Evolutionary conservation across 2,797 vertebrate genomes (phyloP).

Genomic region (Cyclopterus lumpus): DNA sequence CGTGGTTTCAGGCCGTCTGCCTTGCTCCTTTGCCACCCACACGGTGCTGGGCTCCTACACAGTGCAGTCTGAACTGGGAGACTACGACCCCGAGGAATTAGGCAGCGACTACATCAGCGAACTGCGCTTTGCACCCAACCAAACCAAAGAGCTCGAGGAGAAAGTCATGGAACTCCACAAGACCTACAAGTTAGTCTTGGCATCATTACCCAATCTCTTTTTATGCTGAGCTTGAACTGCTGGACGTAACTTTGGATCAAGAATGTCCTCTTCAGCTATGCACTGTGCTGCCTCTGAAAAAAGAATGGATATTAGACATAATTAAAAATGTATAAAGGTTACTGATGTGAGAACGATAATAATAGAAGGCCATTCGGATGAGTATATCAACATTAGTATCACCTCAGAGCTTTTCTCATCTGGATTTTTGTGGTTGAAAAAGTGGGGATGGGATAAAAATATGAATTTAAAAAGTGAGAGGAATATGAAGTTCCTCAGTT

Average conservation of each 20-base stretch:
- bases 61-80: slow-evolving; percentile 94
- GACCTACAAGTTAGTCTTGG: slow-evolving; percentile 89
- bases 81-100: slow-evolving; percentile 93
- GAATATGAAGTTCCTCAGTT: background rate
- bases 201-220: background rate
- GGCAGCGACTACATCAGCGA: slow-evolving; percentile 92
- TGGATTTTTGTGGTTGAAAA: background rate
- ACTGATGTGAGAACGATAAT: background rate
- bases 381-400: background rate
- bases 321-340: background rate
- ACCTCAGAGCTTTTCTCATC: background rate
- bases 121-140: slow-evolving; percentile 94
- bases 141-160: slow-evolving; percentile 96
- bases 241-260: background rate
- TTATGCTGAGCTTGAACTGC: background rate
- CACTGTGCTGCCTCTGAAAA: background rate
- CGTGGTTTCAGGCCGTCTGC: slow-evolving; percentile 93
- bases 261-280: background rate
- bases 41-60: slow-evolving; percentile 95
- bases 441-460: background rate
- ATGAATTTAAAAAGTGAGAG: background rate
- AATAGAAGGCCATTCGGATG: background rate
- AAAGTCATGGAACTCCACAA: slow-evolving; percentile 97
- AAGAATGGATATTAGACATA: background rate
- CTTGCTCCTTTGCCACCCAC: slow-evolving; percentile 96